phyloP scores from a whole-genome alignment of 2,797 vertebrate species.

The Danio jaintianensis region DNA sequence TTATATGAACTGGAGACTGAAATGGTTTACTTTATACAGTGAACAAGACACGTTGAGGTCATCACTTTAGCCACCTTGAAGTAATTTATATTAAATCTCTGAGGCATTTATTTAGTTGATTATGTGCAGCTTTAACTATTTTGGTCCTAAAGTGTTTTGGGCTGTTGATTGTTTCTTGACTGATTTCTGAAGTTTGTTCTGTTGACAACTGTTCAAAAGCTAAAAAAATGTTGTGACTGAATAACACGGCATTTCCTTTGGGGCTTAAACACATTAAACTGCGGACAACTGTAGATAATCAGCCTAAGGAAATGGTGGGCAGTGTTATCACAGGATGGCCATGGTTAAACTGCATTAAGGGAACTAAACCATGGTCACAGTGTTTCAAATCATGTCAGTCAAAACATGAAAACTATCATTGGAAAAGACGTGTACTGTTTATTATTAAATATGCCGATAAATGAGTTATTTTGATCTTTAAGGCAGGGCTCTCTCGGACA shows the following conservation, averaged over 20 bases:
- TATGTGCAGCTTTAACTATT: not conserved
- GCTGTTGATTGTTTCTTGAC: conserved; percentile 28
- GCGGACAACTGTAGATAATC: conserved; percentile 64
- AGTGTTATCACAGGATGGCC: conserved; percentile 37
- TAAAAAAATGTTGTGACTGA: conserved; percentile 30
- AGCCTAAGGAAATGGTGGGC: conserved; percentile 62
- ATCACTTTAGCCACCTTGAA: not conserved
- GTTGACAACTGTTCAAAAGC: conserved; percentile 35
- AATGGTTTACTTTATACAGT: conserved; percentile 7
- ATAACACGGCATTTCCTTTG: conserved; percentile 56
- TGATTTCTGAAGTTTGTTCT: conserved; percentile 6
- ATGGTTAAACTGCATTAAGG: conserved; percentile 52
- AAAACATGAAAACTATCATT: not conserved
- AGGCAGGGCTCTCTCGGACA: not conserved
- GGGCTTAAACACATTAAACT: conserved; percentile 44
- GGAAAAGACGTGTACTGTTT: not conserved
- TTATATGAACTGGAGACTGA: conserved; percentile 6
- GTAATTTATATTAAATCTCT: conserved; percentile 22
- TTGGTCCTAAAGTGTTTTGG: conserved; percentile 29
- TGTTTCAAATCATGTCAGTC: conserved; percentile 1
- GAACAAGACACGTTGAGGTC: not conserved
- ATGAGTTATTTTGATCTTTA: not conserved
- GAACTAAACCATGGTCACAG: conserved; percentile 9
- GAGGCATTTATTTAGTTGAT: not conserved
- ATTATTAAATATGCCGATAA: not conserved